A percentile compares a stretch with the other conserved stretches of the same genome.
phyloP scores from a whole-genome alignment of 2,113 vertebrate genomes.

The Cranoglanis bouderius region DNA sequence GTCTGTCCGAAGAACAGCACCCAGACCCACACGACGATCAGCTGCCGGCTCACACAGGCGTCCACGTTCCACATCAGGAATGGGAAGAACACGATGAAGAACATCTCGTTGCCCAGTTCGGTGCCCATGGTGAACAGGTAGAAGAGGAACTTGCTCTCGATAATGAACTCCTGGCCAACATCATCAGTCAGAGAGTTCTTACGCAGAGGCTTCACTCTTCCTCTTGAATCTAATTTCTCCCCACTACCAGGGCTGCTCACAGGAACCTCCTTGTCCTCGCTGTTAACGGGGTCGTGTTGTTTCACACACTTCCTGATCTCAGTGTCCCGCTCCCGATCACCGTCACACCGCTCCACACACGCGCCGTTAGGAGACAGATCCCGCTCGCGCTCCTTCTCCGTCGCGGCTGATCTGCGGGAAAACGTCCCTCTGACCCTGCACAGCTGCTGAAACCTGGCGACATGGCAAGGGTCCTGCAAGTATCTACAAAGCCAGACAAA shows the following conservation, averaged over 20 bases:
- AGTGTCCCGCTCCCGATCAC: background rate
- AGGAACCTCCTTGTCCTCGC: background rate
- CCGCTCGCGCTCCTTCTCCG: conserved; percentile 46
- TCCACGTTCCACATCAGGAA: conserved; percentile 96
- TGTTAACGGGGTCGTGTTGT: background rate
- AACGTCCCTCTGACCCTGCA: conserved; percentile 85
- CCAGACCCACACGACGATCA: conserved; percentile 94
- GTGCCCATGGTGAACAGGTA: conserved; percentile 92
- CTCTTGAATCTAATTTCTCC: conserved; percentile 3
- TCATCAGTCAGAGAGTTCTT: conserved; percentile 92
- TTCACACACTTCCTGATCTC: background rate
- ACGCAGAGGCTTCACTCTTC: conserved; percentile 74
- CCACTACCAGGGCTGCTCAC: background rate
- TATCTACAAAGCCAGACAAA: conserved; percentile 68
- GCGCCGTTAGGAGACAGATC: conserved; percentile 46
- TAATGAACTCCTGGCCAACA: conserved; percentile 82
- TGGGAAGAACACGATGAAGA: conserved; percentile 95
- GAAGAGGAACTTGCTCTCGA: conserved; percentile 86
- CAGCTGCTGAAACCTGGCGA: conserved; percentile 86
- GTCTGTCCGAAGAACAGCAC: conserved; percentile 96
- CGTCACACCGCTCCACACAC: conserved; percentile 19
- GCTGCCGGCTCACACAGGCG: conserved; percentile 84
- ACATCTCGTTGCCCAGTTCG: conserved; percentile 96
- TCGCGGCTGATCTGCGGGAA: conserved; percentile 43
- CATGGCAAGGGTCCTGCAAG: conserved; percentile 86